Evolutionary conservation across 2,888 invertebrate species (phyloP).

Genomic region (Ophion ellenae): DNA sequence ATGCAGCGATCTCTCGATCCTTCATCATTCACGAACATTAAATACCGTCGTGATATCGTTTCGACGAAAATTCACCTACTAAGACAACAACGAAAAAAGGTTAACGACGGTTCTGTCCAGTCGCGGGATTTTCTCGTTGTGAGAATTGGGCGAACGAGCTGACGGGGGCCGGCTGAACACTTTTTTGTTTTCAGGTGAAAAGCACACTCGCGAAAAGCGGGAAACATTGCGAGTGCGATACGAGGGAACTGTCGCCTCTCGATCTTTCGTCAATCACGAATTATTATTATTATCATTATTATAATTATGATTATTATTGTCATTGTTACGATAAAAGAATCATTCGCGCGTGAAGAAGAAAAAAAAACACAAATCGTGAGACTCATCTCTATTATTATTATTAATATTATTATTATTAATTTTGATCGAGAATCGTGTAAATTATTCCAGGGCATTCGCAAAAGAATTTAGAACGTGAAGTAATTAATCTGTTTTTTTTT

Average conservation of each 20-base stretch:
- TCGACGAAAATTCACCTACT: neutral
- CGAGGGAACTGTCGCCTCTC: neutral
- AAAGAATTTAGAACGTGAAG: slow-evolving; percentile 31
- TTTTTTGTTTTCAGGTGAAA: neutral
- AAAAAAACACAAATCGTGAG: neutral
- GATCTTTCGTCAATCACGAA: slow-evolving; percentile 15
- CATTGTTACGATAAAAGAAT: slow-evolving; percentile 39
- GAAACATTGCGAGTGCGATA: neutral
- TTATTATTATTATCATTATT: slow-evolving; percentile 28
- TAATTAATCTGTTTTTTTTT: slow-evolving; percentile 1
- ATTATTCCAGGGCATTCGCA: slow-evolving; percentile 48
- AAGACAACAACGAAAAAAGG: neutral
- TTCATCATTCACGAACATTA: neutral
- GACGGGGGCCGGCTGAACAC: no score
- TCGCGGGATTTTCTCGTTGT: no score
- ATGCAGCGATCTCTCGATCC: slow-evolving; percentile 3
- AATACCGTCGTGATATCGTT: neutral
- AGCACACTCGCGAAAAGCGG: neutral
- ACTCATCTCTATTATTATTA: neutral
- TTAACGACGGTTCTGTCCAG: no score
- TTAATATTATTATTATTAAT: slow-evolving; percentile 23
- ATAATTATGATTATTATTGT: slow-evolving; percentile 32
- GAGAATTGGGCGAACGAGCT: no score
- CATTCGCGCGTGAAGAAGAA: neutral
- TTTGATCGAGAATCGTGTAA: slow-evolving; percentile 44